Conservation (phyloP, 1,140 invertebrate species). For the Drosophila chauvacae region DNA sequence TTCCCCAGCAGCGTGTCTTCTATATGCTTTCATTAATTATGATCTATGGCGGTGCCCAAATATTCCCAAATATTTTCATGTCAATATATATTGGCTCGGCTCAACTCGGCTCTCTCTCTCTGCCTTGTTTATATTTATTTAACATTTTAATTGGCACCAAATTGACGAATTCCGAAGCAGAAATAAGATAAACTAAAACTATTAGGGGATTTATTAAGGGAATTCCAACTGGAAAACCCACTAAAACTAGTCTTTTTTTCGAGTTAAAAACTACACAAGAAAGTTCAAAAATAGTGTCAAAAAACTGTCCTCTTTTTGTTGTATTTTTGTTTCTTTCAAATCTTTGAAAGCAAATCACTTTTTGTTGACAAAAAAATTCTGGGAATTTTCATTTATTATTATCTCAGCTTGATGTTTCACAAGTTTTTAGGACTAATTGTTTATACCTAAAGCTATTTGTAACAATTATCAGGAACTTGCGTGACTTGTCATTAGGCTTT, state of each 20-base stretch:
- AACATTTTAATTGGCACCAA: slow-evolving; percentile 15
- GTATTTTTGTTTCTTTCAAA: not conserved
- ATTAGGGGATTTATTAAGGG: not conserved
- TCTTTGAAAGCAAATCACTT: slow-evolving; percentile 3
- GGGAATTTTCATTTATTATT: slow-evolving; percentile 11
- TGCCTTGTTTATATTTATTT: slow-evolving; percentile 14
- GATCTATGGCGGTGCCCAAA: slow-evolving; percentile 45
- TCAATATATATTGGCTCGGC: slow-evolving; percentile 16
- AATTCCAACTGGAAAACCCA: not conserved
- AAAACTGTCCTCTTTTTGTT: not conserved
- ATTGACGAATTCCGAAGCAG: not conserved
- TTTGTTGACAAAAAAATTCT: not conserved
- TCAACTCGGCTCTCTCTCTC: not conserved
- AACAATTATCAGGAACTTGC: slow-evolving; percentile 10
- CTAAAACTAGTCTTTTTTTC: not conserved
- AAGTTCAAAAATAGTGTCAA: not conserved
- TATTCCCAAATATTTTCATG: slow-evolving; percentile 22
- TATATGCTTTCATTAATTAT: slow-evolving; percentile 65
- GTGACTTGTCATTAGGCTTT: slow-evolving; percentile 8
- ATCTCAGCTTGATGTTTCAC: slow-evolving; percentile 4
- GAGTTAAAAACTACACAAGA: not conserved
- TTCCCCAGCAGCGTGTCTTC: slow-evolving; percentile 16
- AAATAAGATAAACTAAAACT: not conserved
- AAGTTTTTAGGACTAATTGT: slow-evolving; percentile 14
- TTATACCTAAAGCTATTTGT: slow-evolving; percentile 5